A percentile compares a stretch with the other conserved stretches of the same genome.
These are phyloP conservation scores for Dorcus parallelipipedus DNA, from an alignment of 2,888 invertebrate species.

Conservation along the genomic window DNA sequence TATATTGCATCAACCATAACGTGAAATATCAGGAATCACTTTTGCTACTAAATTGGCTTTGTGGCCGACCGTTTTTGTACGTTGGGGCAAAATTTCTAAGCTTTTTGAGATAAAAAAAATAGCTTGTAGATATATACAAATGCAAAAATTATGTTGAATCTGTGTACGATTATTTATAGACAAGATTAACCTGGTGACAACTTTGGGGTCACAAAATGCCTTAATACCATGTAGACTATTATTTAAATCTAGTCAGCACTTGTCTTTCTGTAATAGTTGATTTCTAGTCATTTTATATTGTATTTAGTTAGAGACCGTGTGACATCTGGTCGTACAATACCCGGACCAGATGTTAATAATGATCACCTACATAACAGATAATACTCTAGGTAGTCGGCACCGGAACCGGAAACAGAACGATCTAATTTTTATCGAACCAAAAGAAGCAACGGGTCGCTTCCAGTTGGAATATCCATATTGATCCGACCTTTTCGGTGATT, in stretches of 20 bases:
- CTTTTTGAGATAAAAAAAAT: slow-evolving; percentile 26
- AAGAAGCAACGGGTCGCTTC: neutral
- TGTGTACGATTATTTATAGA: slow-evolving; percentile 29
- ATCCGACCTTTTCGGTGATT: neutral
- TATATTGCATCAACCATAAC: slow-evolving; percentile 34
- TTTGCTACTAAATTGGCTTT: slow-evolving; percentile 36
- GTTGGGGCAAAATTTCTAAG: slow-evolving; percentile 23
- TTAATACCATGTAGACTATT: slow-evolving; percentile 39
- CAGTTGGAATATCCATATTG: neutral
- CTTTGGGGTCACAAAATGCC: slow-evolving; percentile 45
- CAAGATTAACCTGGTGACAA: slow-evolving; percentile 39
- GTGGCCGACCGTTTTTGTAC: slow-evolving; percentile 20
- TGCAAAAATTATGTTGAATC: slow-evolving; percentile 25
- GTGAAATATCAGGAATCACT: slow-evolving; percentile 44
- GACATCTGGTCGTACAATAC: neutral
- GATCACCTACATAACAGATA: slow-evolving; percentile 21
- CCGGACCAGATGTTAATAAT: slow-evolving; percentile 14
- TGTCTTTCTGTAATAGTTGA: slow-evolving; percentile 37
- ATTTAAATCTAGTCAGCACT: slow-evolving; percentile 46
- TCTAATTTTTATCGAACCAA: slow-evolving; percentile 10
- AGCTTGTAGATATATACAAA: slow-evolving; percentile 27
- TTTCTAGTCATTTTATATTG: slow-evolving; percentile 37
- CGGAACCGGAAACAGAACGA: slow-evolving; percentile 5
- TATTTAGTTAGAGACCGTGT: slow-evolving; percentile 28
- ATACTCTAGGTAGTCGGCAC: slow-evolving; percentile 12